Evolutionary conservation across 2,888 invertebrate genomes (phyloP).

Genomic region (Pollenia labialis): DNA sequence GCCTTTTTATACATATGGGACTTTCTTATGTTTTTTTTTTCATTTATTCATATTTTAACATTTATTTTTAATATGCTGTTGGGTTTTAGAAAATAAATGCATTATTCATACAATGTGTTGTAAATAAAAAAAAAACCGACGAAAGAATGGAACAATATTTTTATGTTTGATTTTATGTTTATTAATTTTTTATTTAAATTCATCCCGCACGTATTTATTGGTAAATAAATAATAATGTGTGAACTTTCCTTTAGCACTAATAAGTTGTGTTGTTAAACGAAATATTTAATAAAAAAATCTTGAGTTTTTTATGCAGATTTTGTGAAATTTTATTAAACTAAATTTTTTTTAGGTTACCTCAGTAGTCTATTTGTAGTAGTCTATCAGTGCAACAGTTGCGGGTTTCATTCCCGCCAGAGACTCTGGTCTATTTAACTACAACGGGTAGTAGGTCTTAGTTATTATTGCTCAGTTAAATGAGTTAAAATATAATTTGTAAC

Average conservation of each 20-base stretch:
- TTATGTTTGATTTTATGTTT: slow-evolving; percentile 61
- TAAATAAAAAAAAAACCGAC: not conserved
- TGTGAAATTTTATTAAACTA: not conserved
- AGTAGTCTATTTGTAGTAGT: no score
- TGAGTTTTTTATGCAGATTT: not conserved
- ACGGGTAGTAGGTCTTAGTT: no score
- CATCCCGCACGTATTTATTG: slow-evolving; percentile 5
- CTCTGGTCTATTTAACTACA: no score
- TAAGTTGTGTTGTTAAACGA: slow-evolving; percentile 15
- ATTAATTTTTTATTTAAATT: not conserved
- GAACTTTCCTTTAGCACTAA: slow-evolving; percentile 12
- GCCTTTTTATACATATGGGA: slow-evolving; percentile 31
- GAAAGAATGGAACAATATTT: not conserved
- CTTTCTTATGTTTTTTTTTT: not conserved
- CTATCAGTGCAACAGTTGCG: no score
- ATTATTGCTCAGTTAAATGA: no score
- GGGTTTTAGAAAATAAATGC: slow-evolving; percentile 45
- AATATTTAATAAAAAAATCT: no score
- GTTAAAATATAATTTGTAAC: no score
- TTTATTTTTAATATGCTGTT: slow-evolving; percentile 29
- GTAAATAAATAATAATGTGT: slow-evolving; percentile 33
- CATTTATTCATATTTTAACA: not conserved
- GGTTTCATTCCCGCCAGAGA: no score
- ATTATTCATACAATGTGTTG: slow-evolving; percentile 31
- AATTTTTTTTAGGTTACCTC: no score